Conservation (phyloP, 2,888 invertebrate species). For the Xestoiulus laeticollis region DNA sequence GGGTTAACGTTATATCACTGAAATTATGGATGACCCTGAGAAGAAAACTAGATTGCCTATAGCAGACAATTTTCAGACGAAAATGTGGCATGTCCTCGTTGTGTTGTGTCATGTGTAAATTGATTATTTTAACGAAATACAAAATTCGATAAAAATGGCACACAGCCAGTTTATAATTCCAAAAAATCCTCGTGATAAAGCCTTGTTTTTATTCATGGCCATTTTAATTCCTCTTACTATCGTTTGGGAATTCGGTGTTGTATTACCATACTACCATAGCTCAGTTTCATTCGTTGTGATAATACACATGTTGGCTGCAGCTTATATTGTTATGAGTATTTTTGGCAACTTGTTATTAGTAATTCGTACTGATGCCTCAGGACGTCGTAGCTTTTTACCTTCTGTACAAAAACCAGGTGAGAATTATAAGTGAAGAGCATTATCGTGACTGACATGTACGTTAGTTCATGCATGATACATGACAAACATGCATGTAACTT, state of each 20-base stretch:
- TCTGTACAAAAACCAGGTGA: constrained; percentile 61
- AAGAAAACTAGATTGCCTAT: neutral
- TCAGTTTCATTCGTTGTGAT: constrained; percentile 54
- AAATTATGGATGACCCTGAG: neutral
- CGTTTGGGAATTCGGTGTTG: constrained; percentile 61
- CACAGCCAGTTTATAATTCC: constrained; percentile 50
- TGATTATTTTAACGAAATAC: neutral
- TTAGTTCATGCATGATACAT: too few species aligned
- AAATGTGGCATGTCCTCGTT: neutral
- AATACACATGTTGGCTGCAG: constrained; percentile 60
- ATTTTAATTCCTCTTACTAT: constrained; percentile 60
- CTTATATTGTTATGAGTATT: constrained; percentile 62
- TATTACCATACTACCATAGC: constrained; percentile 61
- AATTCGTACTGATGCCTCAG: constrained; percentile 62
- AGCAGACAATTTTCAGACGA: neutral
- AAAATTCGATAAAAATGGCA: constrained; percentile 46
- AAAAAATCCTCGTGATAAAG: constrained; percentile 50
- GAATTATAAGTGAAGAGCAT: neutral
- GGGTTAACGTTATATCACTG: too few species aligned
- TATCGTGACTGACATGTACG: neutral
- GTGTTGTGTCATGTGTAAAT: neutral
- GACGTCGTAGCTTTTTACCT: constrained; percentile 61
- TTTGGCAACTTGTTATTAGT: constrained; percentile 62
- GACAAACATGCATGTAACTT: too few species aligned
- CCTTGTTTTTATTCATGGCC: constrained; percentile 52